Conservation (phyloP, 1,140 invertebrate genomes). For the Polypedilum vanderplanki region DNA sequence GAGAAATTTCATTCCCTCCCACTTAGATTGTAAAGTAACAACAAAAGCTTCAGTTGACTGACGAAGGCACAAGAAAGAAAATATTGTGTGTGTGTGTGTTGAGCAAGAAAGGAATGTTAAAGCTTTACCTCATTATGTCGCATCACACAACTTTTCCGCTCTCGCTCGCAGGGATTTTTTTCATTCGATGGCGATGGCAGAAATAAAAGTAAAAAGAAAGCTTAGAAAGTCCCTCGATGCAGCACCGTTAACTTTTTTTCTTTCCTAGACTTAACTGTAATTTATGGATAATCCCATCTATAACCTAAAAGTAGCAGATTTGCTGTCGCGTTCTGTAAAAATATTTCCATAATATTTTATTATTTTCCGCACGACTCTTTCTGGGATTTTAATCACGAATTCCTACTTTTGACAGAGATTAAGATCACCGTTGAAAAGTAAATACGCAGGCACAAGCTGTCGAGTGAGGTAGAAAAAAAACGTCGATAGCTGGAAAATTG, state of each 20-base stretch:
- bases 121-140: conserved; percentile 4
- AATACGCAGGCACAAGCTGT: not conserved
- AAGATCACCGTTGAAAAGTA: conserved; percentile 27
- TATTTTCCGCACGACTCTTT: conserved; percentile 26
- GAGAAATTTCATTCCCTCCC: not conserved
- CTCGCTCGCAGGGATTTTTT: not conserved
- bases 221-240: not conserved
- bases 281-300: conserved; percentile 15
- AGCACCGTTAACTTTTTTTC: not conserved
- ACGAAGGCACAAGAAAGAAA: not conserved
- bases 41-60: not conserved
- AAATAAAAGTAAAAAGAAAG: no score
- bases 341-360: conserved; percentile 28
- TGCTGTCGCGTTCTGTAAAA: not conserved
- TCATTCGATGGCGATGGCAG: not conserved
- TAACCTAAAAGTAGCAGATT: not conserved
- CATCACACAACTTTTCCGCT: not conserved
- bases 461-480: not conserved
- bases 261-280: not conserved
- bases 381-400: conserved; percentile 29
- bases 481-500: conserved; percentile 5
- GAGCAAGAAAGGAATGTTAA: no score
- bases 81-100: no score
- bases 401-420: conserved; percentile 26
- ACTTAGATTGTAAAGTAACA: not conserved